Conservation (phyloP, 2,113 vertebrate species). For the Monarcha castaneiventris region DNA sequence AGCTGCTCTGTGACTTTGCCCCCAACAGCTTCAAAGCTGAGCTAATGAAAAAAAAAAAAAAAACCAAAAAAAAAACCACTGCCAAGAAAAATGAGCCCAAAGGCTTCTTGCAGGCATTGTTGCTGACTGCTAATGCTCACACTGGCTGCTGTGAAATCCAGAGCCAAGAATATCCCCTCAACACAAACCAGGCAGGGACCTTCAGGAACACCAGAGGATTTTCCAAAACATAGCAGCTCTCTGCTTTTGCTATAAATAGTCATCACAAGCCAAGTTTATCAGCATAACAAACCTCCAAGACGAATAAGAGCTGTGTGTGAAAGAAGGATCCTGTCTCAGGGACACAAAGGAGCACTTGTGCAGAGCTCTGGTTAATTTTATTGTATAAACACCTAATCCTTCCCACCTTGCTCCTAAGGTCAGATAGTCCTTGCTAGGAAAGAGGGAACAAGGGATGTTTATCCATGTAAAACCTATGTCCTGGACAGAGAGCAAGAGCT, state of each 20-base stretch:
- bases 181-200: background rate
- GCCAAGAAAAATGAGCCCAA: constrained; percentile 32
- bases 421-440: background rate
- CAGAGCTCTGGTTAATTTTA: constrained; percentile 12
- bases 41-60: constrained; percentile 1
- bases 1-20: constrained; percentile 44
- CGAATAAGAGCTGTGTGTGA: background rate
- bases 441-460: background rate
- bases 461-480: background rate
- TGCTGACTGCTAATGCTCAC: constrained; percentile 13
- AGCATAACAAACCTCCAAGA: constrained; percentile 46
- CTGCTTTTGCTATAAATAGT: constrained; percentile 56
- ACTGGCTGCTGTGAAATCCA: background rate
- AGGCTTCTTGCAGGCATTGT: background rate
- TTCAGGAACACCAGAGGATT: background rate
- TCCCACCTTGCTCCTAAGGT: background rate
- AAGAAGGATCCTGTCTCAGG: constrained; percentile 25
- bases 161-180: constrained; percentile 22
- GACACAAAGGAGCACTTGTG: constrained; percentile 46
- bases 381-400: constrained; percentile 41
- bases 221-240: constrained; percentile 54
- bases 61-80: background rate
- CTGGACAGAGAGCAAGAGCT: background rate
- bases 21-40: constrained; percentile 53
- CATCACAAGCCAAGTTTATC: constrained; percentile 34